These are phyloP conservation scores for Aricia agestis DNA, from an alignment of 1,140 invertebrate species.

Conservation along the genomic window DNA sequence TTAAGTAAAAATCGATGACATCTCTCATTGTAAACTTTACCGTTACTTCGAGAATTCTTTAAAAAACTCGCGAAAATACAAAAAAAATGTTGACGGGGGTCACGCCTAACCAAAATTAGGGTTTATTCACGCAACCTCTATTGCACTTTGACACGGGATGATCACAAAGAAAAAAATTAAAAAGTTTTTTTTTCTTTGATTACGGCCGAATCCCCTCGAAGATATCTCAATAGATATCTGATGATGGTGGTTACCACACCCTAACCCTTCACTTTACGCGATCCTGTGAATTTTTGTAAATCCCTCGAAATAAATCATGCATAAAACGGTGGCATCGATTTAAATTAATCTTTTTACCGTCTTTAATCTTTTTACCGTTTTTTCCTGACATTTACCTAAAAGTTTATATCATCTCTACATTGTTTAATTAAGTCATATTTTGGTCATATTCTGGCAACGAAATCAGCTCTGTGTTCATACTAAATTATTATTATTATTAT, in stretches of 20 bases:
- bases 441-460: too few species aligned
- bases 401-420: too few species aligned
- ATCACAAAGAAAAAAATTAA: slow-evolving; percentile 41
- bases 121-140: slow-evolving; percentile 65
- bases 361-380: background rate
- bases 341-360: slow-evolving; percentile 10
- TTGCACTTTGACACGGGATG: slow-evolving; percentile 73
- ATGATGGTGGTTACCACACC: slow-evolving; percentile 57
- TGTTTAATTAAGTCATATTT: too few species aligned
- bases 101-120: slow-evolving; percentile 71
- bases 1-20: slow-evolving; percentile 62
- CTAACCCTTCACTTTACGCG: slow-evolving; percentile 56
- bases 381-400: too few species aligned
- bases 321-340: slow-evolving; percentile 10
- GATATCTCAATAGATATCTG: slow-evolving; percentile 67
- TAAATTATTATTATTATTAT: too few species aligned
- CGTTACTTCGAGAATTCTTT: slow-evolving; percentile 53
- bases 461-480: too few species aligned
- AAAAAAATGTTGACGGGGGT: slow-evolving; percentile 73
- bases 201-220: slow-evolving; percentile 52
- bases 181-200: slow-evolving; percentile 39
- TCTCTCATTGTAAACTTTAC: slow-evolving; percentile 56
- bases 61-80: slow-evolving; percentile 63
- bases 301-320: slow-evolving; percentile 24
- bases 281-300: slow-evolving; percentile 55